Base-by-base conservation (phyloP, 1,140 invertebrate species). In the Geopemphigus sp. region DNA sequence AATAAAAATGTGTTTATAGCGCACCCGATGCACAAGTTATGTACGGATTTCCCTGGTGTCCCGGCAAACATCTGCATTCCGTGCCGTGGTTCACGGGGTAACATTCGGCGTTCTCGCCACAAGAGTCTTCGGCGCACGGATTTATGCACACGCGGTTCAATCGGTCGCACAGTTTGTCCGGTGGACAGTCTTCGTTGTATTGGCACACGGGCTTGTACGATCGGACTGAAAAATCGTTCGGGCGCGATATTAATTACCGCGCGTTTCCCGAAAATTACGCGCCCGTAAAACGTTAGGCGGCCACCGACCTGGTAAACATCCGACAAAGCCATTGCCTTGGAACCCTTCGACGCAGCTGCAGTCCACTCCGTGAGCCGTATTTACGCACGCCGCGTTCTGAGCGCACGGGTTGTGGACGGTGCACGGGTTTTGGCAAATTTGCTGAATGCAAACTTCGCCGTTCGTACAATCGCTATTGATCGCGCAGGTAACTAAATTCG, bases 131-230 rank as follows among this genome's bases (percentile, higher is more conserved):
- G 81, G 89, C 87, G 83, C 94, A 97, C 32, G 94, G 93, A 86
- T 92, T 94, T 63, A 93, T 91, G 84, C 93, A 95, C 54, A 91
- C 88, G 83, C 93, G 88, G 83, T 94, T 94, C 17, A 94, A 86
- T 74, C 92, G 88, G 86, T 95, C 93, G 84, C 93, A 95, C 3
- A 93, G 86, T 82, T 93, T 90, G 81, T 92, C 88, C 1, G 92
- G 91, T 80, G 93, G 92, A 85, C 94, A 95, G 83, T 95, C 94
- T 87, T 94, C 93, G 82, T 95, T 95, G 84, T 94, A 94, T 84
- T 95, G 93, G 83, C 95, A 96, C 54, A 94, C 88, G 81, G 92
- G 90, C 83, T 89, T 87, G 80, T 88, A 86, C 89, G 87, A 82
- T 88, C 86, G 66, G 64, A 80, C 74, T 80, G 29, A 61, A 80